Conservation (phyloP, 1,140 invertebrate genomes). For the Cecropterus lyciades region DNA sequence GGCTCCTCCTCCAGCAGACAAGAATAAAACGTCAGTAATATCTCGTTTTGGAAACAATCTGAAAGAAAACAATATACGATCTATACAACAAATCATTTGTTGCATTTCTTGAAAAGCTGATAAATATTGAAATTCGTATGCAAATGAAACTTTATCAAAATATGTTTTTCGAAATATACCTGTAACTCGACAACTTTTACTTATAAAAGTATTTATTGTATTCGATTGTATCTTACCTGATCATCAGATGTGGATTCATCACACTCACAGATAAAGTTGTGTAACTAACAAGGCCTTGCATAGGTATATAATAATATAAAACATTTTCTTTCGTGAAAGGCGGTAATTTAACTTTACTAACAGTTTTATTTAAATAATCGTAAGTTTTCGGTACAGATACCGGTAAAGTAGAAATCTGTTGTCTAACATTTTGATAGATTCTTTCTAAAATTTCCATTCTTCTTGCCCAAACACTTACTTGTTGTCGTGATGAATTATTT, state of each 20-base stretch:
- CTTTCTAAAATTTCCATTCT: conserved; percentile 76
- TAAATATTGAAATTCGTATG: too few species aligned
- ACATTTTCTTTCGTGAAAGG: conserved; percentile 79
- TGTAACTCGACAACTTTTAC: too few species aligned
- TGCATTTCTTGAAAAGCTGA: too few species aligned
- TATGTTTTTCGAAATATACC: too few species aligned
- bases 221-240: conserved; percentile 57
- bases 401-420: conserved; percentile 59
- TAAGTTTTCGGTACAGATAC: conserved; percentile 60
- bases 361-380: conserved; percentile 69
- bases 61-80: conserved; percentile 42
- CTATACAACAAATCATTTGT: too few species aligned
- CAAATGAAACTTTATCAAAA: too few species aligned
- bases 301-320: conserved; percentile 79
- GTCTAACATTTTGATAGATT: conserved; percentile 59
- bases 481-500: conserved; percentile 20
- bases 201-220: too few species aligned
- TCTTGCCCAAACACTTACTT: conserved; percentile 7
- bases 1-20: conserved; percentile 74
- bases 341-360: conserved; percentile 69
- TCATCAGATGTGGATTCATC: conserved; percentile 80
- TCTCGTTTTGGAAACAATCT: conserved; percentile 78
- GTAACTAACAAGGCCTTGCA: conserved; percentile 81
- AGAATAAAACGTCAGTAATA: conserved; percentile 77
- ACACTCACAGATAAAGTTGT: conserved; percentile 81